phyloP scores from a whole-genome alignment of 2,888 invertebrate species.

The Unio delphinus region DNA sequence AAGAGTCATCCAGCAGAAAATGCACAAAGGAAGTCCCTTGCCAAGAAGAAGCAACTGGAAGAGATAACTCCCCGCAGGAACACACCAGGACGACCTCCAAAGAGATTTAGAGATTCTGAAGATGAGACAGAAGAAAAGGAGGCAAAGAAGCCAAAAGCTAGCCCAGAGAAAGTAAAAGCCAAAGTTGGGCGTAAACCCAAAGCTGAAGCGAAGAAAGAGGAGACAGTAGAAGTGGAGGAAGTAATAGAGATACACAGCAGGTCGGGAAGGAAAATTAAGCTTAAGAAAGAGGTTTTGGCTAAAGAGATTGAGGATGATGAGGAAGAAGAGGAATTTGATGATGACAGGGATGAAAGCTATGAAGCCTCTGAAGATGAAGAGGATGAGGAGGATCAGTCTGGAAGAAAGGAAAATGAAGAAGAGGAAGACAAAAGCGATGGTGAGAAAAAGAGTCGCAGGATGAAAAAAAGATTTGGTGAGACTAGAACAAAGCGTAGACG shows the following conservation, averaged over 20 bases:
- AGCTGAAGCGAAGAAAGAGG: slow-evolving; percentile 5
- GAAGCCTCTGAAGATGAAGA: not conserved
- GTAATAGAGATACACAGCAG: slow-evolving; percentile 2
- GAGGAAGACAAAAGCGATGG: not conserved
- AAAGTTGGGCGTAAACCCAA: slow-evolving; percentile 3
- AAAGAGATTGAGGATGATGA: slow-evolving; percentile 4
- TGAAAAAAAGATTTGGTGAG: not conserved
- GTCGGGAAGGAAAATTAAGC: no score
- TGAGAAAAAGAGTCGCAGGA: not conserved
- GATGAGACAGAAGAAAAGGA: no score
- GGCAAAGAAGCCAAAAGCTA: no score
- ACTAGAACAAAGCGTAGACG: not conserved
- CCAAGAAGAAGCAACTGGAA: no score
- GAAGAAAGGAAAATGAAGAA: slow-evolving; percentile 5
- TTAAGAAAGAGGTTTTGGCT: no score
- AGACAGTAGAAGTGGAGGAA: slow-evolving; percentile 6
- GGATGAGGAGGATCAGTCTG: not conserved
- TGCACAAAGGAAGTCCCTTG: no score
- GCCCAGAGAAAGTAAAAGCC: no score
- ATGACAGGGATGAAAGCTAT: slow-evolving; percentile 7
- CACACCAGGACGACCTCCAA: no score
- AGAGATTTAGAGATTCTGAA: no score
- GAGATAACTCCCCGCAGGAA: no score
- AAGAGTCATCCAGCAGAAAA: slow-evolving; percentile 7
- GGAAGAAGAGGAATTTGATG: slow-evolving; percentile 10